These are phyloP conservation scores for Azemiops feae DNA, from an alignment of 2,113 vertebrate species.

Conservation along the genomic window DNA sequence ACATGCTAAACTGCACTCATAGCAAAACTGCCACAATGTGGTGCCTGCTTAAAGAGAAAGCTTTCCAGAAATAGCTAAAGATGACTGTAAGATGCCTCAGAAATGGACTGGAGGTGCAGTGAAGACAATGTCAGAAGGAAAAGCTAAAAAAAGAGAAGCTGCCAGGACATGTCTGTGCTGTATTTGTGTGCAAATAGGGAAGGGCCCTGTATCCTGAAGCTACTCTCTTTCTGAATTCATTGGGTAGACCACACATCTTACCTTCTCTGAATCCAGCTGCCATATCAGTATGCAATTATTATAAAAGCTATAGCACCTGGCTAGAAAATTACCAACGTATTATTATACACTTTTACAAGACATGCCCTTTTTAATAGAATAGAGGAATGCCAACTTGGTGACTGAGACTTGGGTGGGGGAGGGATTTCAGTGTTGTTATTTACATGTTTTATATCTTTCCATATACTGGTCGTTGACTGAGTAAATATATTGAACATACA, in stretches of 20 bases:
- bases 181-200: neutral
- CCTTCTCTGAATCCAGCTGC: neutral
- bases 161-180: neutral
- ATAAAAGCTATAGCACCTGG: neutral
- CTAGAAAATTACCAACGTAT: neutral
- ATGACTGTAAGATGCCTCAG: neutral
- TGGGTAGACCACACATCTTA: neutral
- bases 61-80: neutral
- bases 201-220: neutral
- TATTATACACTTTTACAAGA: neutral
- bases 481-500: neutral
- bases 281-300: neutral
- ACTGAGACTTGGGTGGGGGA: neutral
- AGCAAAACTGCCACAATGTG: neutral
- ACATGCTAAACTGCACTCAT: neutral
- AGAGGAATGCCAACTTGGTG: neutral
- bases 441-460: neutral
- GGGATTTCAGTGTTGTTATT: neutral
- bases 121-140: neutral
- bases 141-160: neutral
- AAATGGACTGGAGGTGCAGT: neutral
- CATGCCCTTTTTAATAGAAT: neutral
- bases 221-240: neutral
- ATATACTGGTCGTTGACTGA: neutral
- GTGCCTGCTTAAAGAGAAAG: neutral